These are phyloP conservation scores for Nomada ruficornis DNA, from an alignment of 2,888 invertebrate species.

Conservation along the genomic window DNA sequence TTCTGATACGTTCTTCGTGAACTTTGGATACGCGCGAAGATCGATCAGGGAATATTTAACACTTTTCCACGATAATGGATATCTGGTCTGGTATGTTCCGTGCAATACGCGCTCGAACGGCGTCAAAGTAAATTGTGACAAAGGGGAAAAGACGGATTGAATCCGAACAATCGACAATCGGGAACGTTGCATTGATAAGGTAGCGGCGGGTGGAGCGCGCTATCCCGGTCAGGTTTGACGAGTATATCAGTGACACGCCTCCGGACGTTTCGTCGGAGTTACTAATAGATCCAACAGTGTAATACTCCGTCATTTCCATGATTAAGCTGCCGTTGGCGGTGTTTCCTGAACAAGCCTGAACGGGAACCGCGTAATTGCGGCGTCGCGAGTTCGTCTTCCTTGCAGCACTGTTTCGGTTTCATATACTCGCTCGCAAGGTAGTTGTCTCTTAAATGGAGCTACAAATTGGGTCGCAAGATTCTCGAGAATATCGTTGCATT, in stretches of 20 bases:
- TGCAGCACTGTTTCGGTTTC: constrained; percentile 63
- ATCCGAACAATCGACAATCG: constrained; percentile 14
- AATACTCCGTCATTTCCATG: constrained; percentile 64
- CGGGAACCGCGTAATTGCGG: constrained; percentile 65
- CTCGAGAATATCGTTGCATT: not conserved
- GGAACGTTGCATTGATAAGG: constrained; percentile 17
- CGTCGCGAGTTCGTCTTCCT: constrained; percentile 45
- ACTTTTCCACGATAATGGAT: too few species aligned
- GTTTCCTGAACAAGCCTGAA: constrained; percentile 41
- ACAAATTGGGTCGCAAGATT: not conserved
- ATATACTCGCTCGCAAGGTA: constrained; percentile 31
- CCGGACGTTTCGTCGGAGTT: constrained; percentile 47
- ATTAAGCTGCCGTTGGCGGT: constrained; percentile 67
- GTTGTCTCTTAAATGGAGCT: constrained; percentile 7
- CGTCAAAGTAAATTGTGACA: not conserved
- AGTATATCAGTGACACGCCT: constrained; percentile 47
- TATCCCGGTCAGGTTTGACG: constrained; percentile 38
- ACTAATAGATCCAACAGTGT: constrained; percentile 66
- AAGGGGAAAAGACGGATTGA: not conserved
- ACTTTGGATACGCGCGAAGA: not conserved
- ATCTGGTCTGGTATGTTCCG: too few species aligned
- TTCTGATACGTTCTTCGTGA: not conserved
- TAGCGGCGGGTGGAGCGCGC: not conserved
- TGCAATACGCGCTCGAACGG: not conserved
- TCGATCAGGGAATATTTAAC: not conserved